These are phyloP conservation scores for Rhagonycha fulva DNA, from an alignment of 2,888 invertebrate species.

Conservation along the genomic window DNA sequence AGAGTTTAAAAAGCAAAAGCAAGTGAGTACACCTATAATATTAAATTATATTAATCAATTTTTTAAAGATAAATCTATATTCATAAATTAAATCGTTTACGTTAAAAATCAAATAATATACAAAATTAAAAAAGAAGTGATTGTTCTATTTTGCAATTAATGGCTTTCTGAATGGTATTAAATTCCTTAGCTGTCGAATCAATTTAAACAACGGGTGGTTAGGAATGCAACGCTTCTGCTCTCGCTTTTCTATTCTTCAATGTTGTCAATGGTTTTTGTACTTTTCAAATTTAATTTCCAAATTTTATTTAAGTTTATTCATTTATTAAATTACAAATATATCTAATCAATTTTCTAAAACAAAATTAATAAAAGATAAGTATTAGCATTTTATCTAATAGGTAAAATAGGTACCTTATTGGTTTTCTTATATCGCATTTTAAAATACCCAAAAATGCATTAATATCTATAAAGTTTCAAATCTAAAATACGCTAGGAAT, in stretches of 20 bases:
- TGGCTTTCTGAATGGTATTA: conserved; percentile 49
- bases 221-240: conserved; percentile 46
- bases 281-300: neutral
- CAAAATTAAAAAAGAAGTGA: conserved; percentile 29
- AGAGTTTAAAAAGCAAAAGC: conserved; percentile 46
- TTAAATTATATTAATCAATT: neutral
- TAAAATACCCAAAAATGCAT: no score
- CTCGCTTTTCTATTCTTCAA: conserved; percentile 42
- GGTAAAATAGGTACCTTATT: no score
- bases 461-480: no score
- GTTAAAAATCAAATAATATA: conserved; percentile 17
- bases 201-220: conserved; percentile 52
- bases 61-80: neutral
- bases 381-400: no score
- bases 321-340: neutral
- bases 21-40: conserved; percentile 37
- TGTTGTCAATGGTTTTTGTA: conserved; percentile 31
- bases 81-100: neutral
- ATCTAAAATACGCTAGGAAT: no score
- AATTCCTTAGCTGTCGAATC: conserved; percentile 51
- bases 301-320: neutral
- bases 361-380: neutral
- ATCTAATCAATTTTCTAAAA: neutral
- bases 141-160: conserved; percentile 49
- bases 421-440: neutral